Percentiles rank a stretch among this genome's conserved stretches.
phyloP scores from a whole-genome alignment of 1,140 invertebrate species.

The Ridgeia piscesae region DNA sequence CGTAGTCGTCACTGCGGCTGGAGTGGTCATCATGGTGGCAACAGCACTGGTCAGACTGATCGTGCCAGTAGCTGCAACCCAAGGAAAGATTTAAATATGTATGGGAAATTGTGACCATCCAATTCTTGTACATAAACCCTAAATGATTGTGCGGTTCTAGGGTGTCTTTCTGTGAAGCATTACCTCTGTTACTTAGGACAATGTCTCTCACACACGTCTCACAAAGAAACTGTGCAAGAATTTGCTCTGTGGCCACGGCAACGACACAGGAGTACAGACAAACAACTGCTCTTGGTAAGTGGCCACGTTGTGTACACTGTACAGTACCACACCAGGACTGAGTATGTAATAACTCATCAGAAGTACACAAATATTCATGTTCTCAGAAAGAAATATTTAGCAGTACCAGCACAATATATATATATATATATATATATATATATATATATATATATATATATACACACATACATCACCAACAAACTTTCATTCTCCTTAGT shows the following conservation, averaged over 20 bases:
- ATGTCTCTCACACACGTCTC: not conserved
- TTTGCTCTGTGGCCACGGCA: conserved; percentile 8
- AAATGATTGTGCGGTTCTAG: no score
- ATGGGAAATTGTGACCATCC: not conserved
- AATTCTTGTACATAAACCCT: no score
- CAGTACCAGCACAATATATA: no score
- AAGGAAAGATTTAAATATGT: not conserved
- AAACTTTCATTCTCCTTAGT: no score
- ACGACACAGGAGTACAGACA: conserved; percentile 4
- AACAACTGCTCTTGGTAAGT: conserved; percentile 13
- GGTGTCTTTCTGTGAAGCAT: no score
- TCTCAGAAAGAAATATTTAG: no score
- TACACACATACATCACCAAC: no score
- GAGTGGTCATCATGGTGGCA: conserved; percentile 1
- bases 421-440: no score
- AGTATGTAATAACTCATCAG: not conserved
- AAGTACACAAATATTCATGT: not conserved
- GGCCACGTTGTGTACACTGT: not conserved
- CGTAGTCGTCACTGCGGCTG: not conserved
- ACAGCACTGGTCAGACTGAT: not conserved
- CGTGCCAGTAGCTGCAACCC: not conserved
- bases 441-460: no score
- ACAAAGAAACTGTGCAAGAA: not conserved
- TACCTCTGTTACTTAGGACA: no score
- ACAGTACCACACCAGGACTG: not conserved